A percentile compares a stretch with the other conserved stretches of the same genome.
phyloP scores from a whole-genome alignment of 1,140 invertebrate genomes.

The Lordiphosa collinella region DNA sequence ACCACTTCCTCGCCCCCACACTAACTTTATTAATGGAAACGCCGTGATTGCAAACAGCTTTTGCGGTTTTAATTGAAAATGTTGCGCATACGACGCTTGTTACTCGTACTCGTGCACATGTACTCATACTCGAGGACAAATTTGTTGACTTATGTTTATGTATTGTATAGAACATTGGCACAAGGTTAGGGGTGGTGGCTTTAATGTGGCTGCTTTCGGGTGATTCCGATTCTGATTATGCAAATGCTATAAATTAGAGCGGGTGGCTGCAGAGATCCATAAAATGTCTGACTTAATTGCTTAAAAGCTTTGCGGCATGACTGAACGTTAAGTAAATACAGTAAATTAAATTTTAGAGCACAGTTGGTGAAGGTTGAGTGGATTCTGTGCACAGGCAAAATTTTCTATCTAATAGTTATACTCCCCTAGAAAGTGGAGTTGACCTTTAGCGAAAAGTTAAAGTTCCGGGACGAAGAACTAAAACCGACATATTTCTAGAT shows the following conservation, averaged over 20 bases:
- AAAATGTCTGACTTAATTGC: constrained; percentile 4
- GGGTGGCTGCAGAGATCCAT: neutral
- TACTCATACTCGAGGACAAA: constrained; percentile 34
- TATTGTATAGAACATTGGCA: constrained; percentile 35
- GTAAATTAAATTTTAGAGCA: constrained; percentile 7
- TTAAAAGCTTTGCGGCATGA: constrained; percentile 12
- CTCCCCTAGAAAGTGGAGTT: no score
- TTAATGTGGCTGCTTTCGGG: constrained; percentile 44
- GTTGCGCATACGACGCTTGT: constrained; percentile 65
- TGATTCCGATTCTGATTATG: constrained; percentile 44
- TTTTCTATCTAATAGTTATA: no score
- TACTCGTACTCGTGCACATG: constrained; percentile 10
- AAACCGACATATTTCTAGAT: no score
- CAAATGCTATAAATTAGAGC: constrained; percentile 40
- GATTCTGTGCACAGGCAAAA: no score
- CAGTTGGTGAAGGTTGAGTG: neutral
- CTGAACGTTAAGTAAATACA: constrained; percentile 5
- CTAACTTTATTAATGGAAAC: constrained; percentile 32
- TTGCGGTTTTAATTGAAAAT: constrained; percentile 69
- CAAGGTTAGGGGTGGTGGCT: constrained; percentile 41
- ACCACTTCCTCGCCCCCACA: neutral
- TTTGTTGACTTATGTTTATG: constrained; percentile 39
- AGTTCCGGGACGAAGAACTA: no score
- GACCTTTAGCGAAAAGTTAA: no score
- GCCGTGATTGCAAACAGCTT: constrained; percentile 43